Conservation (phyloP, 2,888 invertebrate genomes). For the Lasioglossum marginatum region DNA sequence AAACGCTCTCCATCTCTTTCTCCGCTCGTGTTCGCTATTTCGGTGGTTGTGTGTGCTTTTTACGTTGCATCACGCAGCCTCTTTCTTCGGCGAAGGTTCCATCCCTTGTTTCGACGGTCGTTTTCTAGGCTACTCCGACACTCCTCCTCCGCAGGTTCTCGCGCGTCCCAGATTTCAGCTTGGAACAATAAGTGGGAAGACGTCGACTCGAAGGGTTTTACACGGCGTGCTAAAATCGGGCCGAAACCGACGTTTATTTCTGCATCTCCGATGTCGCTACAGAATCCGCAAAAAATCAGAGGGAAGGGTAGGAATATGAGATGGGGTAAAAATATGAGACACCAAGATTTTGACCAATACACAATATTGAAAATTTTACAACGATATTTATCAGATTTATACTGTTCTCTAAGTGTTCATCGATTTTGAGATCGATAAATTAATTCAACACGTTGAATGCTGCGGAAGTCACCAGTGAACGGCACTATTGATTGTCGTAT, state of each 20-base stretch:
- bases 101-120: conserved; percentile 18
- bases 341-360: too few species aligned
- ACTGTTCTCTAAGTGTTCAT: too few species aligned
- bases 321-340: too few species aligned
- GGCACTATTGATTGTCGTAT: too few species aligned
- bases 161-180: conserved; percentile 65
- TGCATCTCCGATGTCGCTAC: conserved; percentile 17
- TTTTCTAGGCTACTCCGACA: conserved; percentile 15
- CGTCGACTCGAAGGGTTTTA: conserved; percentile 56
- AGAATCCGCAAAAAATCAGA: neutral
- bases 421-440: too few species aligned
- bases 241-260: conserved; percentile 45
- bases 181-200: conserved; percentile 64
- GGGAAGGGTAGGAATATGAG: too few species aligned
- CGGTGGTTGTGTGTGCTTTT: conserved; percentile 18
- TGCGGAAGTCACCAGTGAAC: too few species aligned
- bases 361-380: too few species aligned
- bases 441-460: too few species aligned
- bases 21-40: neutral
- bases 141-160: conserved; percentile 5
- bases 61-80: conserved; percentile 39
- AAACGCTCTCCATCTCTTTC: neutral
- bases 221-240: conserved; percentile 38
- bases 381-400: too few species aligned
- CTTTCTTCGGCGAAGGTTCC: conserved; percentile 49